Base-by-base conservation (phyloP, 2,888 invertebrate genomes). In the Spialia ferax region DNA sequence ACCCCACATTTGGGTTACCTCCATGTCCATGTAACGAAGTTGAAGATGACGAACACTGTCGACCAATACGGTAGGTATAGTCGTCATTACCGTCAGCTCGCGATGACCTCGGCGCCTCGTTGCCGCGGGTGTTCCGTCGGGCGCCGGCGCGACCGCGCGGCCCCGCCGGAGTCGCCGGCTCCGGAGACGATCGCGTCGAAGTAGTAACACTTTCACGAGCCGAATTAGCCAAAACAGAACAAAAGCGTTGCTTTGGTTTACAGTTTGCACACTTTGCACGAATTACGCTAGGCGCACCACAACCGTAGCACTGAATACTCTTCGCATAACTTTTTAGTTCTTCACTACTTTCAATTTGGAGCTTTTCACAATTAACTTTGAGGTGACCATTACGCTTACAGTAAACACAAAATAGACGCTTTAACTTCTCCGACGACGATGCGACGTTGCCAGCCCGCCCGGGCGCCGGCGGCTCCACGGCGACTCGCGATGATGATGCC, bases 261-360 rank as follows among this genome's bases (percentile, higher is more conserved):
- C 48, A 48, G 48, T 20, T 48, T 4, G 48, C 3, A 48, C 48
- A 48, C 20, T 48, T 48, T 11, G 48, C 10, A 20, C 48, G 48
- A 11, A 48, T 48, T 18, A 48, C 48, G 48, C 20, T 48, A 48
- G 48, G 20, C 20, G 48, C 48, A 48, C 48, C 48, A 20, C 48
- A 48, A 20, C 48, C 48, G 48, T 48, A 48, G 5, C 48, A 48
- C 20, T 48, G 10, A 20, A 48, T 18, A 45, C 45, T 45, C 18
- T 45, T 45, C 18, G 2, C 5, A 0, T 45, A 15, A 18, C 18
- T 45, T 45, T 18, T 45, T 18, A 6, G 8, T 10, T 45, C 45
- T 45, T 45, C 45, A 45, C 6, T 18, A 45, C 6, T 18, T 45
- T 18, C 18, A 18, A 15, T 8, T 18, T 45, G 45, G 18, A 45